phyloP scores from a whole-genome alignment of 2,888 invertebrate genomes.

The Sesia bembeciformis region DNA sequence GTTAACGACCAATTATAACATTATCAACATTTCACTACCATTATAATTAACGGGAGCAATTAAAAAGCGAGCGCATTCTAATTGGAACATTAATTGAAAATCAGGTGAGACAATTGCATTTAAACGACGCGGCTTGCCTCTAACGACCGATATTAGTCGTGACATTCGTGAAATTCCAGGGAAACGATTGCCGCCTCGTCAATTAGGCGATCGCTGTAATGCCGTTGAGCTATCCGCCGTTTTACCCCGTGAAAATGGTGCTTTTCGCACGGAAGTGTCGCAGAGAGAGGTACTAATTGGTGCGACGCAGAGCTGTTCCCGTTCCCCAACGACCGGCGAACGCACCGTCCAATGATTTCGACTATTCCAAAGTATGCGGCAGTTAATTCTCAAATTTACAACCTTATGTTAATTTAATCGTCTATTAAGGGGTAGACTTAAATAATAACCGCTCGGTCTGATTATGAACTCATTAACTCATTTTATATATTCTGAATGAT shows the following conservation, averaged over 20 bases:
- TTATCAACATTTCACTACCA: not conserved
- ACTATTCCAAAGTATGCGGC: constrained; percentile 11
- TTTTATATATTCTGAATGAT: not conserved
- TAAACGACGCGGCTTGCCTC: constrained; percentile 4
- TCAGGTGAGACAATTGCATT: constrained; percentile 10
- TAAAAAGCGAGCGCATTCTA: not conserved
- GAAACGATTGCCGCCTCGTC: constrained; percentile 3
- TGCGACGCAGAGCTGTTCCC: constrained; percentile 3
- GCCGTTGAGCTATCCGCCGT: constrained; percentile 18
- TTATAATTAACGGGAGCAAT: not conserved
- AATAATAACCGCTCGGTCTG: not conserved
- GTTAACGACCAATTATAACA: not conserved
- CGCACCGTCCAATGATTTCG: constrained; percentile 34
- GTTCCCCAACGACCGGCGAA: constrained; percentile 5
- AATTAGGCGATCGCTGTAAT: constrained; percentile 1
- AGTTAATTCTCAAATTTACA: constrained; percentile 27
- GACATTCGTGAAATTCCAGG: constrained; percentile 8
- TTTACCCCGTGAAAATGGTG: constrained; percentile 19
- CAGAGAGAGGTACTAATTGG: constrained; percentile 6
- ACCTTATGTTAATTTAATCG: constrained; percentile 23
- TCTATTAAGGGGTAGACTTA: constrained; percentile 8
- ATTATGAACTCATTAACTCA: not conserved
- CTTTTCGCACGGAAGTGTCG: constrained; percentile 14
- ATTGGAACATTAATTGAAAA: constrained; percentile 3
- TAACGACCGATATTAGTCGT: constrained; percentile 11